Base-by-base conservation (phyloP, 1,140 invertebrate genomes). In the Drosophila gunungcola region DNA sequence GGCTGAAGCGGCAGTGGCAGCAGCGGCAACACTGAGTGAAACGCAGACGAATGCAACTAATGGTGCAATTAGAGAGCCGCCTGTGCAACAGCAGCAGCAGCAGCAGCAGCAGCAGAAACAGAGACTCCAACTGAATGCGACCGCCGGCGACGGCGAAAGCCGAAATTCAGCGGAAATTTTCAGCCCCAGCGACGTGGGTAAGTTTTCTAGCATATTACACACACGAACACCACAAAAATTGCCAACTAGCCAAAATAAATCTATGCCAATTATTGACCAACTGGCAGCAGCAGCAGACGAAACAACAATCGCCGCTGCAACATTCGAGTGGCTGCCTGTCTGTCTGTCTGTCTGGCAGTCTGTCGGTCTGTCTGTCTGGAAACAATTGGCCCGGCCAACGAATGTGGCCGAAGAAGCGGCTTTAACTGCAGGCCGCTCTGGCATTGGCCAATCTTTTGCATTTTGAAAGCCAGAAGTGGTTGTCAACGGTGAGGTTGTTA, bases 201-300 rank as follows among this genome's bases (percentile, higher is more conserved):
- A 88, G 84, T 88, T 77, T 57, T 78, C 75, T 46, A 70, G 49
- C 67, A 68, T 64, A 46, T 52, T 56, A 55, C 53, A 64, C 45
- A 73, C 52, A 51, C 46, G 46, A 48, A 51, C 41, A 57, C 53
- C 57, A 46, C 70, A 75, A 70, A 81, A 81, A 77, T 81, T 77
- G 78, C 78, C 75, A 85, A 85, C 82, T 69, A 82, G 83, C 76
- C 83, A 73, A 88, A 88, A 89, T 89, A 89, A 89, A 89, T 89
- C 84, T 89, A 80, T 89, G 84, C 84, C 84, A 89, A 89, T 89
- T 89, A 89, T 89, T 89, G 85, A 89, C 84, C 84, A 89, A 89
- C 84, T 84, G 77, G 68, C 83, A 88, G 79, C 83, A 72, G 61
- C 83, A 88, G 79, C 83, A 72, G 61, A 60, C 57, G 52, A 67